These are phyloP conservation scores for Anser cygnoides DNA, from an alignment of 2,113 vertebrate species.

Conservation along the genomic window DNA sequence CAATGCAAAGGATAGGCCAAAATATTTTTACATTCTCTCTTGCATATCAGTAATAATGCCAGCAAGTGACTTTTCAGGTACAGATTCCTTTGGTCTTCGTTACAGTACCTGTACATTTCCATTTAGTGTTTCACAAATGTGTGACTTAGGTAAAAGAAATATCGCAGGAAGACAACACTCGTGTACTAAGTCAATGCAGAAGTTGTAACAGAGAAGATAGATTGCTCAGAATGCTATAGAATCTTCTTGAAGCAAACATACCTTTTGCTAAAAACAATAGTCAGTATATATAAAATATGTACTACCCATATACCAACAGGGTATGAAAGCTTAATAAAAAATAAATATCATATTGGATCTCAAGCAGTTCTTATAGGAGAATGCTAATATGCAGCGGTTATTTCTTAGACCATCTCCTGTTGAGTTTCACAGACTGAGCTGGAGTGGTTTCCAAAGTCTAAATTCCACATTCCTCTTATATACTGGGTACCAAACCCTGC, in stretches of 20 bases:
- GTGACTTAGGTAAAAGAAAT: neutral
- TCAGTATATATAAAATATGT: neutral
- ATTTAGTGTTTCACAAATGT: neutral
- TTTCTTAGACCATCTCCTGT: neutral
- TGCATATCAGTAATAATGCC: neutral
- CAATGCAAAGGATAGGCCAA: neutral
- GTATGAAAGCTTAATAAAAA: neutral
- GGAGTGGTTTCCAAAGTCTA: neutral
- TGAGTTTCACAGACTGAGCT: neutral
- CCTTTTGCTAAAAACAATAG: neutral
- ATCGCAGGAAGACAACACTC: neutral
- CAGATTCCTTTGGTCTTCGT: neutral
- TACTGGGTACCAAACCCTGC: fast-evolving
- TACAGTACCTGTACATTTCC: neutral
- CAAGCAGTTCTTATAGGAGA: neutral
- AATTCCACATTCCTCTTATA: neutral
- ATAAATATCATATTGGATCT: neutral
- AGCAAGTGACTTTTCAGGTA: neutral
- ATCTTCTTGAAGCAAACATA: neutral
- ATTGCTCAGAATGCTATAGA: neutral
- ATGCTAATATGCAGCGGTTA: neutral
- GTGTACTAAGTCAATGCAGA: neutral
- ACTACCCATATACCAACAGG: neutral
- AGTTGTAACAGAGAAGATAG: neutral
- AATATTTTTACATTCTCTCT: neutral